Percentiles rank a stretch among this genome's conserved stretches.
These are phyloP conservation scores for Sebastes aleutianus DNA, from an alignment of 2,797 vertebrate genomes.

Conservation along the genomic window DNA sequence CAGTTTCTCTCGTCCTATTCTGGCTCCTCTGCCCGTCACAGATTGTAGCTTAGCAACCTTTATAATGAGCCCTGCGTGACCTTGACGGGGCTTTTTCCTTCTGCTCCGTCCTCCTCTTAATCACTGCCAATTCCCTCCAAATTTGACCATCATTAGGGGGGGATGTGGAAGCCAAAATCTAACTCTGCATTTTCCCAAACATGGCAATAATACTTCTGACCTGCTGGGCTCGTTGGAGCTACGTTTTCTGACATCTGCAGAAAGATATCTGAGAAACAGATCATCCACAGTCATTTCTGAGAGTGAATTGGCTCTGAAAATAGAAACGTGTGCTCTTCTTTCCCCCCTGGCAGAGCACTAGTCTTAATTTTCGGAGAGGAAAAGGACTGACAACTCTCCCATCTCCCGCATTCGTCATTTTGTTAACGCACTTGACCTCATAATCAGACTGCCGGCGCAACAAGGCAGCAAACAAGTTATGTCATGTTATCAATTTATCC, in stretches of 20 bases:
- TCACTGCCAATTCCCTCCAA: slow-evolving; percentile 32
- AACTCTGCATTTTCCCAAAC: background rate
- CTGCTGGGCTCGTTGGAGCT: background rate
- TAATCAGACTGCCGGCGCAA: slow-evolving; percentile 71
- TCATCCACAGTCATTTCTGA: background rate
- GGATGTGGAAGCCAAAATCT: slow-evolving; percentile 9
- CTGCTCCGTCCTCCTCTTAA: slow-evolving; percentile 13
- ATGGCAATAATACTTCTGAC: background rate
- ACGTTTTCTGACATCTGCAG: background rate
- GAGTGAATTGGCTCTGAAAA: slow-evolving; percentile 2
- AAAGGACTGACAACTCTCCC: slow-evolving; percentile 46
- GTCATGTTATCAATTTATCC: slow-evolving; percentile 82
- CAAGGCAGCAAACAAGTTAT: slow-evolving; percentile 75
- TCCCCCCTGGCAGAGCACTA: background rate
- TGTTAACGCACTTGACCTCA: slow-evolving; percentile 73
- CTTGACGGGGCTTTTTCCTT: slow-evolving; percentile 23
- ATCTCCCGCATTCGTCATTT: slow-evolving; percentile 67
- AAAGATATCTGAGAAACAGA: background rate
- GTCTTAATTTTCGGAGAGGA: slow-evolving; percentile 32
- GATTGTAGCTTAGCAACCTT: slow-evolving; percentile 39
- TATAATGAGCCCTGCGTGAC: slow-evolving; percentile 30
- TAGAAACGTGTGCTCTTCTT: background rate
- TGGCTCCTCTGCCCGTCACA: slow-evolving; percentile 25
- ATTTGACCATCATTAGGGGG: slow-evolving; percentile 27
- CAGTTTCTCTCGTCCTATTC: background rate